These are phyloP conservation scores for Petrolisthes manimaculis DNA, from an alignment of 2,888 invertebrate species.

Conservation along the genomic window DNA sequence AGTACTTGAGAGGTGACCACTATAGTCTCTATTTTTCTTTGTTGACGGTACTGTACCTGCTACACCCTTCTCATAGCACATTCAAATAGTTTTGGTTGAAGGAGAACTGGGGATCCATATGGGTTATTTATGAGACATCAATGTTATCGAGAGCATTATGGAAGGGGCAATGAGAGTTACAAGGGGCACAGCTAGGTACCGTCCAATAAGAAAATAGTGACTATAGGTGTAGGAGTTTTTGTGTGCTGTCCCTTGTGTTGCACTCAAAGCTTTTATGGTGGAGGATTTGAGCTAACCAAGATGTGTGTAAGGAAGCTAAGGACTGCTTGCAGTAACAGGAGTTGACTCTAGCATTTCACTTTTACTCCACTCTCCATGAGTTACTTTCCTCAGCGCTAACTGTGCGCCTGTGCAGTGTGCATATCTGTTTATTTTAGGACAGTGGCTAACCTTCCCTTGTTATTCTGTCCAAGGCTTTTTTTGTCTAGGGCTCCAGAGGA, in stretches of 20 bases:
- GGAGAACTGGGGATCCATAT: too few relatives aligned
- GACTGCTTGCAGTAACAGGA: slow-evolving; percentile 48
- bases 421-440: slow-evolving; percentile 52
- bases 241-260: slow-evolving; percentile 33
- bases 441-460: slow-evolving; percentile 56
- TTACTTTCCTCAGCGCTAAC: slow-evolving; percentile 37
- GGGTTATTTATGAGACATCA: too few relatives aligned
- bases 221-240: not conserved
- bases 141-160: too few relatives aligned
- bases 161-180: too few relatives aligned
- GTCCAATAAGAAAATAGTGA: too few relatives aligned
- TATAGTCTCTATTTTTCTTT: too few relatives aligned
- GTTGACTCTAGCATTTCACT: slow-evolving; percentile 36
- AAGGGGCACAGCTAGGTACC: too few relatives aligned
- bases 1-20: slow-evolving; percentile 3
- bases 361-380: slow-evolving; percentile 46
- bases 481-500: slow-evolving; percentile 56
- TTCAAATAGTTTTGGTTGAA: too few relatives aligned
- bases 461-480: slow-evolving; percentile 60
- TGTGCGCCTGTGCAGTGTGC: slow-evolving; percentile 48
- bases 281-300: slow-evolving; percentile 40
- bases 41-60: too few relatives aligned
- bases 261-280: slow-evolving; percentile 36
- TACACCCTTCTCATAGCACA: too few relatives aligned
- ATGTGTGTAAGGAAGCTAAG: slow-evolving; percentile 37